Evolutionary conservation across 2,888 invertebrate genomes (phyloP).

Genomic region (Xanthia icteritia): DNA sequence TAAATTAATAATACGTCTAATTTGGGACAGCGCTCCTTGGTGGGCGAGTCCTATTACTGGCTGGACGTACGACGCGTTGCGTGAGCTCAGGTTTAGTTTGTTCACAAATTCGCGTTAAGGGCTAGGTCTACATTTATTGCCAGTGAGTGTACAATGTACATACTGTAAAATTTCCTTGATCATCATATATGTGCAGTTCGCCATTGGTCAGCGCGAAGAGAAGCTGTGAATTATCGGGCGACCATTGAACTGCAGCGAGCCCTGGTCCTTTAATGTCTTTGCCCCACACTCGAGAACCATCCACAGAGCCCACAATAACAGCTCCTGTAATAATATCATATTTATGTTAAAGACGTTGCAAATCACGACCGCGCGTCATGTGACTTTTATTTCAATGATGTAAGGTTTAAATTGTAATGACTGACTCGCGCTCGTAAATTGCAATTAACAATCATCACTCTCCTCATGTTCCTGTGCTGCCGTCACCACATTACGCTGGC

Average conservation of each 20-base stretch:
- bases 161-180: slow-evolving; percentile 95
- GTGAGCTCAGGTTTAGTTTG: no score
- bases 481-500: no score
- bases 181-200: slow-evolving; percentile 98
- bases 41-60: no score
- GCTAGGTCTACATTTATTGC: background rate
- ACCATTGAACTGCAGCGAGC: slow-evolving; percentile 98
- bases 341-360: background rate
- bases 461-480: no score
- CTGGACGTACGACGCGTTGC: no score
- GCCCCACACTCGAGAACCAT: slow-evolving; percentile 99
- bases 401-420: slow-evolving; percentile 10
- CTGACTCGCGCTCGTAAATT: background rate
- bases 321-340: slow-evolving; percentile 90
- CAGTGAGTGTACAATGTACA: slow-evolving; percentile 60
- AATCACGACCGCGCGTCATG: background rate
- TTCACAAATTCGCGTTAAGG: background rate
- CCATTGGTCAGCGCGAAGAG: slow-evolving; percentile 97
- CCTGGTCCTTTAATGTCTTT: slow-evolving; percentile 97
- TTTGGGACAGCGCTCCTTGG: no score
- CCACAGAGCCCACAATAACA: slow-evolving; percentile 98
- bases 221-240: slow-evolving; percentile 97
- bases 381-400: background rate
- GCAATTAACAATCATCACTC: background rate
- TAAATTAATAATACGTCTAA: no score